Evolutionary conservation across 1,140 invertebrate genomes (phyloP).

Genomic region (Bemisia tabaci): DNA sequence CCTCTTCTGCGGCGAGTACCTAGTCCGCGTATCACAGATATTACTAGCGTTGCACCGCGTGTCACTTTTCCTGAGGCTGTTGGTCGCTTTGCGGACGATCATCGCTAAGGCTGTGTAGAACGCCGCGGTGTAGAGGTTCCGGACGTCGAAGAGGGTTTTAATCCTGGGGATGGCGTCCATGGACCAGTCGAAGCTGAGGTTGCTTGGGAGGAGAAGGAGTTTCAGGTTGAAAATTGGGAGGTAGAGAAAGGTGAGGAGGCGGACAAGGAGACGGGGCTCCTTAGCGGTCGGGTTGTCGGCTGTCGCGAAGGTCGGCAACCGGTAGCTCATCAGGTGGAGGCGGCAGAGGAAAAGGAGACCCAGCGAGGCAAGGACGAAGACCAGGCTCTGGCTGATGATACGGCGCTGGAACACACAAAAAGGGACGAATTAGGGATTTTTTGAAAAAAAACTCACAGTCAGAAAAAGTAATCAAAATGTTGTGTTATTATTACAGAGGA

Average conservation of each 20-base stretch:
- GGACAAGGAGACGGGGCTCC: conserved; percentile 49
- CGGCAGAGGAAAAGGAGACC: conserved; percentile 43
- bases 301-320: conserved; percentile 62
- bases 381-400: conserved; percentile 38
- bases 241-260: conserved; percentile 72
- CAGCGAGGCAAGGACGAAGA: conserved; percentile 41
- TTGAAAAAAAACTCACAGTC: no score
- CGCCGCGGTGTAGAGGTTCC: conserved; percentile 53
- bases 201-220: conserved; percentile 64
- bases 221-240: conserved; percentile 74
- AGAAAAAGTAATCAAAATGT: no score
- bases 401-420: conserved; percentile 43
- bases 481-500: no score
- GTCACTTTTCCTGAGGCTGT: neutral
- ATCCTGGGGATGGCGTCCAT: conserved; percentile 84
- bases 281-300: conserved; percentile 83
- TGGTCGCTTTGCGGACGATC: conserved; percentile 25
- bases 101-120: conserved; percentile 43
- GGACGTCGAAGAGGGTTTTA: conserved; percentile 49
- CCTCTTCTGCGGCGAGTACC: neutral
- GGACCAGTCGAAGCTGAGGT: conserved; percentile 87
- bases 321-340: conserved; percentile 44
- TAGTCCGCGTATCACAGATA: neutral
- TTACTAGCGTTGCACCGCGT: neutral
- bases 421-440: no score